Conservation (phyloP, 2,888 invertebrate genomes). For the Drosophila heteroneura region DNA sequence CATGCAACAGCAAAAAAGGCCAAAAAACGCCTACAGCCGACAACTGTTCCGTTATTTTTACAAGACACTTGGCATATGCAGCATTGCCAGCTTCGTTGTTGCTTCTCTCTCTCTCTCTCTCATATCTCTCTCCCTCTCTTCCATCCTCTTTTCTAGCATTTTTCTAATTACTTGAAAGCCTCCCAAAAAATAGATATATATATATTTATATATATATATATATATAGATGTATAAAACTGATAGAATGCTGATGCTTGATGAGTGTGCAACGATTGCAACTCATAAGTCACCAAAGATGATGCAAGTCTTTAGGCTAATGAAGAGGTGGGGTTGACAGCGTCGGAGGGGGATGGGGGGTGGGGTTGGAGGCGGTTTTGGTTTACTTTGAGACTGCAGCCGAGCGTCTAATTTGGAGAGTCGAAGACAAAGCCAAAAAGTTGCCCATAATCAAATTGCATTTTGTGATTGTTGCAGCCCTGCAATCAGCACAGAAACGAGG, state of each 20-base stretch:
- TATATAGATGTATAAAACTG: not conserved
- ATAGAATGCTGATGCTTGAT: conserved; percentile 32
- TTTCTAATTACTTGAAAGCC: conserved; percentile 81
- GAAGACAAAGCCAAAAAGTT: conserved; percentile 65
- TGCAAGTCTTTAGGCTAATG: conserved; percentile 77
- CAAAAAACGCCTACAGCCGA: conserved; percentile 11
- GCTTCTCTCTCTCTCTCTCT: conserved; percentile 1
- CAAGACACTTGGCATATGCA: conserved; percentile 66
- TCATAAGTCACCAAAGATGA: conserved; percentile 64
- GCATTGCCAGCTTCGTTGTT: conserved; percentile 27
- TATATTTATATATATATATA: not conserved
- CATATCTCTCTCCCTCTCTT: conserved; percentile 2
- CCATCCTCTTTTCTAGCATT: conserved; percentile 45
- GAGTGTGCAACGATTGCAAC: conserved; percentile 15
- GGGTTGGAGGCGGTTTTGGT: not conserved
- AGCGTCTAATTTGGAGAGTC: not conserved
- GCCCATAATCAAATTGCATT: conserved; percentile 78
- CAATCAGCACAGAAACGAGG: conserved; percentile 60
- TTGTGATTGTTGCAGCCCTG: conserved; percentile 57
- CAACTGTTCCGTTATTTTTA: conserved; percentile 14
- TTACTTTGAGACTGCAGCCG: conserved; percentile 12
- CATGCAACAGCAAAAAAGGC: not conserved
- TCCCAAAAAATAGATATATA: conserved; percentile 1
- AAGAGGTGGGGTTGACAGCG: conserved; percentile 29
- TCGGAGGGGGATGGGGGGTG: not conserved